Base-by-base conservation (phyloP, 1,140 invertebrate genomes). In the Diuraphis noxia region DNA sequence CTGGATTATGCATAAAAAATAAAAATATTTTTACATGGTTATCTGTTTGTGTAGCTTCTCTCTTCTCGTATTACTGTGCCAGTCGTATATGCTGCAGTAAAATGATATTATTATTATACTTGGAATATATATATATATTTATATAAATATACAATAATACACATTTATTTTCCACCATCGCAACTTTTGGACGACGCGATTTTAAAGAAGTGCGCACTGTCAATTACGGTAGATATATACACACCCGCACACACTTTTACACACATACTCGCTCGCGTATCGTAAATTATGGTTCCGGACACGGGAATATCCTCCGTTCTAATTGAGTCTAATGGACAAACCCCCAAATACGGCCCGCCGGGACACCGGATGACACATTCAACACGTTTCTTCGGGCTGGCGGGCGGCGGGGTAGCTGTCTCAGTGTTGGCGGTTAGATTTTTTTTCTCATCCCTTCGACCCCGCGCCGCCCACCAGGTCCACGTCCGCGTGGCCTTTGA, bases 291-390 rank as follows among this genome's bases (percentile, higher is more conserved):
- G n/a, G 88, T 77, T 79, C 63, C 88, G 88, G 63, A 90, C 88
- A 90, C 63, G 63, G 40, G 88, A 72, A 72, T 90, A 90, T 77
- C 88, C 72, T 91, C 72, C 49, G 86, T 49, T 91, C 89, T 91
- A 91, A 91, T 91, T 91, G 89, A 91, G 89, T 91, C 72, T 91
- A 91, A 91, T 91, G 89, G 89, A 82, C 88, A 90, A 79, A 90
- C 77, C 72, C 43, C 77, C 34, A 36, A 63, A 63, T 63, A 81
- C n/a, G 43, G 89, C 81, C 89, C 72, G 34, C 25, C 41, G 89
- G 89, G 89, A 81, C 89, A 81, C 89, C 43, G 77, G 89, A 91
- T 91, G 89, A 91, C 77, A 81, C 89, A 91, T 81, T 90, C 89
- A 91, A 82, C 89, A 91, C 89, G 89, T 91, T 91, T 79, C 77